Percentiles rank a stretch among this genome's conserved stretches.
Conservation (phyloP, 2,113 vertebrate species). For the Cichladusa arquata region DNA sequence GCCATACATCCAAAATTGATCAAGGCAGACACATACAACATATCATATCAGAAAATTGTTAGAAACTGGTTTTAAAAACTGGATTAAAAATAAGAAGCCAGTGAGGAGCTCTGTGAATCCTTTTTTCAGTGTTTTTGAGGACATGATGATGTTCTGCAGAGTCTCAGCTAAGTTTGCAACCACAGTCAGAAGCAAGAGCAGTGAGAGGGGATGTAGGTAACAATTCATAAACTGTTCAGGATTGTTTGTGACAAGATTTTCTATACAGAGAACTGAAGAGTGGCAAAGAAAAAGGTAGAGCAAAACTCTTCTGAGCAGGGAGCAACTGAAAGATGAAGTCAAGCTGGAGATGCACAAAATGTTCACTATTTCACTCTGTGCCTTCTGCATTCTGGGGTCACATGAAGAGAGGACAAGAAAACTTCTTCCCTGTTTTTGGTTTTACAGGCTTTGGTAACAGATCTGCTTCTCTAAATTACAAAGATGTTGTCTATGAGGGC, state of each 20-base stretch:
- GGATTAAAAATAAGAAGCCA: neutral
- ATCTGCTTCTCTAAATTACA: neutral
- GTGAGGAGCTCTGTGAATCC: neutral
- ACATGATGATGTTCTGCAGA: neutral
- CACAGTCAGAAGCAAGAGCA: neutral
- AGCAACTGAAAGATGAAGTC: neutral
- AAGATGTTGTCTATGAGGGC: neutral
- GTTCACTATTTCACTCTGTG: fast-evolving
- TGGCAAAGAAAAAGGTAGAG: neutral
- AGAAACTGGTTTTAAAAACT: neutral
- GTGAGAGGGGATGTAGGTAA: neutral
- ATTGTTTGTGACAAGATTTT: neutral
- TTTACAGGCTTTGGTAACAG: neutral
- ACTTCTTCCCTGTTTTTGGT: neutral
- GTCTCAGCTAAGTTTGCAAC: neutral
- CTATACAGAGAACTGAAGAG: neutral
- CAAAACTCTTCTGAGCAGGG: neutral
- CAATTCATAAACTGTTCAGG: neutral
- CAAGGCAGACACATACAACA: neutral
- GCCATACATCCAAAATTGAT: neutral
- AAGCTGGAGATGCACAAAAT: neutral
- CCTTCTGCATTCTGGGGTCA: neutral
- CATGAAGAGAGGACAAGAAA: neutral
- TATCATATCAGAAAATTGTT: neutral
- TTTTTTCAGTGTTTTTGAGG: neutral